Conservation (phyloP, 1,140 invertebrate genomes). For the Mycetomoellerius zeteki region DNA sequence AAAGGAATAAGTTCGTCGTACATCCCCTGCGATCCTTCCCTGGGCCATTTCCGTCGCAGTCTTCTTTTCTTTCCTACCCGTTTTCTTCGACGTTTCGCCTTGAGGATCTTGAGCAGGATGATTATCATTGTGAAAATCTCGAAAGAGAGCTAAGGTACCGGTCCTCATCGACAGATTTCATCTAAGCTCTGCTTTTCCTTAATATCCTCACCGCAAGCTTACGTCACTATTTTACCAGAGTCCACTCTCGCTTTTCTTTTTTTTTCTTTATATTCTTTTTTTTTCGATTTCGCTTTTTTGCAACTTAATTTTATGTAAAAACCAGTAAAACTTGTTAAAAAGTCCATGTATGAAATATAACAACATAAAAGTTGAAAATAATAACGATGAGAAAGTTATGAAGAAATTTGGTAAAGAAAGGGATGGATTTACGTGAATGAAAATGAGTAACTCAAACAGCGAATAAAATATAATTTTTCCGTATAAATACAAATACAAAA, state of each 20-base stretch:
- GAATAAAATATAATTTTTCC: background rate
- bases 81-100: slow-evolving; percentile 64
- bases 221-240: slow-evolving; percentile 32
- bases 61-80: slow-evolving; percentile 32
- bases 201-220: slow-evolving; percentile 36
- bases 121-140: slow-evolving; percentile 80
- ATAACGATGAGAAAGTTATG: slow-evolving; percentile 30
- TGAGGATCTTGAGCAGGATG: slow-evolving; percentile 72
- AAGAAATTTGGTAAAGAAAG: background rate
- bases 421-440: background rate
- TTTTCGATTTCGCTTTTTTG: slow-evolving; percentile 60
- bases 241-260: slow-evolving; percentile 24
- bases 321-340: slow-evolving; percentile 81
- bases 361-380: slow-evolving; percentile 28
- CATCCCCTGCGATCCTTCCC: background rate
- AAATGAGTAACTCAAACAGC: background rate
- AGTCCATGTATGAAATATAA: slow-evolving; percentile 38
- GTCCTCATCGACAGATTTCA: slow-evolving; percentile 77
- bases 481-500: background rate
- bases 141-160: slow-evolving; percentile 63
- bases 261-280: slow-evolving; percentile 10
- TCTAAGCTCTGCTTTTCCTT: slow-evolving; percentile 67
- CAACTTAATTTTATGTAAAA: slow-evolving; percentile 72
- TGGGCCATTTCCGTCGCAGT: background rate
- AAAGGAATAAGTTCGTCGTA: slow-evolving; percentile 69